Evolutionary conservation across 1,140 invertebrate genomes (phyloP), one percentile per base, ranked within the genome.

Genomic region (Drosophila bocki): DNA sequence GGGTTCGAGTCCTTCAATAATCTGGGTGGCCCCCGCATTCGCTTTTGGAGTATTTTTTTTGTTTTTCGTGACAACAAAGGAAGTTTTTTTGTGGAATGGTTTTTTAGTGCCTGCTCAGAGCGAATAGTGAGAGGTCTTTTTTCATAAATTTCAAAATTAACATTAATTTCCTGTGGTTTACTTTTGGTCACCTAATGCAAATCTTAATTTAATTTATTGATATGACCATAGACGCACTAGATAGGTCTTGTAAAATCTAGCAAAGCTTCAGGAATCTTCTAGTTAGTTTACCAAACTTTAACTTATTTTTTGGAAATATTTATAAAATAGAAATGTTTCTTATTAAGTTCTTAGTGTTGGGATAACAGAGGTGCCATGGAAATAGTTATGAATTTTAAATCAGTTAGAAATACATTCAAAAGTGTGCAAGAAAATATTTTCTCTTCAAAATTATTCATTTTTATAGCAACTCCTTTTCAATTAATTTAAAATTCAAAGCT

Each of bases 41-140:
- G 69, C 59, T 39, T 22, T 53, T 39, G 53, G 74, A 76, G 74
- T 76, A 76, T 76, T 67, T 19, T 44, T 22, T 3, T 61, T 60
- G 61, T 33, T 11, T 48, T 26, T 45, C 41, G 19, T 53, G 32
- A 44, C 29, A 69, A 44, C 48, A 37, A 19, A 17, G 45, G 62
- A 68, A 42, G 29, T 59, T 42, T 7, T 17, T 69, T n/a, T 26
- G 9, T 71, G 69, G 67, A 56, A 71, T 71, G 50, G 32, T 53
- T 47, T 53, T 19, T 19, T 7, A n/a, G 17, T 12, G 33, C 37
- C 35, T 35, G 26, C 26, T n/a, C 7, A 9, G 22, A 22, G 42
- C 26, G 19, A 35, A 47, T 13, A 39, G 15, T 19, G 35, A 57
- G 26, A 17, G 11, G 11, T 5, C 0, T 7, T 32, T 13, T 35